Conservation (phyloP, 35 echinoderm and acorn worm genomes). For the Strongylocentrotus purpuratus region DNA sequence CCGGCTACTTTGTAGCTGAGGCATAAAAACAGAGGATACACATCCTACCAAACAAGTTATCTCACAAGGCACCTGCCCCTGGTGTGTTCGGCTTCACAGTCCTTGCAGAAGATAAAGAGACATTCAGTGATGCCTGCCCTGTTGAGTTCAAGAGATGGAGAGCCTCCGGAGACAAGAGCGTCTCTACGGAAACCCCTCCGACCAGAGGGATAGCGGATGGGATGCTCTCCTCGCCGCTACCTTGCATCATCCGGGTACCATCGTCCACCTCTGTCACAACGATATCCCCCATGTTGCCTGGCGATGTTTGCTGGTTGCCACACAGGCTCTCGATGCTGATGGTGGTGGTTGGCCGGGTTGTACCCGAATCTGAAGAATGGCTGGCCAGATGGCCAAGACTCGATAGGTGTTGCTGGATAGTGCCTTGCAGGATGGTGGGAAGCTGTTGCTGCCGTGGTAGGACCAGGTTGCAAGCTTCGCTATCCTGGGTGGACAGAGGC, state of each 20-base stretch:
- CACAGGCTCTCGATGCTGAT: constrained; percentile 36
- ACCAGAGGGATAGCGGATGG: not conserved
- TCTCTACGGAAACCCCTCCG: not conserved
- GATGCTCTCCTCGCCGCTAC: constrained; percentile 24
- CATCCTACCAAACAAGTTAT: not conserved
- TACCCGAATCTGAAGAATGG: not conserved
- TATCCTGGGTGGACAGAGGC: constrained; percentile 1
- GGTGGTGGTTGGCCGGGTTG: constrained; percentile 3
- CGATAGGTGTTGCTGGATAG: not conserved
- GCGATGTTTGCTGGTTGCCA: constrained; percentile 33
- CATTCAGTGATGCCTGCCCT: constrained; percentile 2
- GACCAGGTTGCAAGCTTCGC: not conserved
- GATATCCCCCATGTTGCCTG: not conserved
- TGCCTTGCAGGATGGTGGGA: constrained; percentile 17
- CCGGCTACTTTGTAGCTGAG: no score
- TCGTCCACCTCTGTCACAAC: constrained; percentile 24
- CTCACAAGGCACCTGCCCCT: not conserved
- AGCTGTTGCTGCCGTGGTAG: constrained; percentile 30
- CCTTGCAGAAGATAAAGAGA: not conserved
- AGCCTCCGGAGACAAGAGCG: constrained; percentile 31
- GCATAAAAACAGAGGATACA: no score
- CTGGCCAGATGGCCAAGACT: not conserved
- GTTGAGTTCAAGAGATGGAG: constrained; percentile 2
- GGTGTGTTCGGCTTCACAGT: not conserved
- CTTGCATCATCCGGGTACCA: not conserved